These are phyloP conservation scores for Diaphora mendica DNA, from an alignment of 2,888 invertebrate species.

Conservation along the genomic window DNA sequence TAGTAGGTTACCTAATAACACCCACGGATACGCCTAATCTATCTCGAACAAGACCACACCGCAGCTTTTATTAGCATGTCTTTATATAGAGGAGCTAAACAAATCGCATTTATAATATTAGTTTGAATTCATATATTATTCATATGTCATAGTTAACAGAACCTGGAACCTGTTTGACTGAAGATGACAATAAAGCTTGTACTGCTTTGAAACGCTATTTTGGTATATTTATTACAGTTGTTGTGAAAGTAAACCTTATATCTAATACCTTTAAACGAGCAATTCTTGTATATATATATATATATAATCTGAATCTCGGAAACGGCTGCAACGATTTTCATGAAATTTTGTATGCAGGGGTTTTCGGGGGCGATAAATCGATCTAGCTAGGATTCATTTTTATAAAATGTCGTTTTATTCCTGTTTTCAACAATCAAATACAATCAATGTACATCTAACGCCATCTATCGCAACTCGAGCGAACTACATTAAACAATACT, in stretches of 20 bases:
- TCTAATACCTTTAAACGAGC: too few species aligned
- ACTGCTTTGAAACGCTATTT: slow-evolving; percentile 34
- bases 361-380: too few species aligned
- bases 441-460: too few species aligned
- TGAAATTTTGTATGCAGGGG: too few species aligned
- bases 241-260: slow-evolving; percentile 37
- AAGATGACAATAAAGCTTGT: slow-evolving; percentile 33
- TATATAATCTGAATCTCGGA: too few species aligned
- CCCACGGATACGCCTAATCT: slow-evolving; percentile 8
- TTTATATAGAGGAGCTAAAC: slow-evolving; percentile 17
- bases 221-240: slow-evolving; percentile 48
- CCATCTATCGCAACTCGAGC: too few species aligned
- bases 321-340: too few species aligned
- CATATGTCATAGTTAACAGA: slow-evolving; percentile 29
- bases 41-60: slow-evolving; percentile 5
- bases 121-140: slow-evolving; percentile 20
- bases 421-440: too few species aligned
- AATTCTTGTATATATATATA: too few species aligned
- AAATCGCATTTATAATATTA: slow-evolving; percentile 15
- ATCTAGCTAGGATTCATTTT: too few species aligned
- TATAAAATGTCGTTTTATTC: too few species aligned
- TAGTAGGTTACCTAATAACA: not conserved
- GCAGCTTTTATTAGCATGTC: slow-evolving; percentile 13
- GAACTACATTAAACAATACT: too few species aligned
- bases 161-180: slow-evolving; percentile 32